Evolutionary conservation across 2,797 vertebrate genomes (phyloP).

Genomic region (Jordanella pulchra): DNA sequence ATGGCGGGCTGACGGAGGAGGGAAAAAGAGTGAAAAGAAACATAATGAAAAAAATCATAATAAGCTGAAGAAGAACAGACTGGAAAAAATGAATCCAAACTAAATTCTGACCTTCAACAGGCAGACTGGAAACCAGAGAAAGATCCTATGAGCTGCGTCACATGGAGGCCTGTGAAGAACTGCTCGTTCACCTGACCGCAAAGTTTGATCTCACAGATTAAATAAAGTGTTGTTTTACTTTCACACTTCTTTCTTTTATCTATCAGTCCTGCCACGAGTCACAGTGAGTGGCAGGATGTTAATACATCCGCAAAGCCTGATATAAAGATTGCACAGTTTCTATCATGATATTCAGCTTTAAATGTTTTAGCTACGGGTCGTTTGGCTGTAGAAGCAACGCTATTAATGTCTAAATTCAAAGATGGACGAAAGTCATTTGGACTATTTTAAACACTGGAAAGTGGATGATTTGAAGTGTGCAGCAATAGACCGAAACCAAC

Average conservation of each 20-base stretch:
- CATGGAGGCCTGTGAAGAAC: slow-evolving; percentile 42
- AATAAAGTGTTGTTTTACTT: slow-evolving; percentile 48
- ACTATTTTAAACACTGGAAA: too few species aligned
- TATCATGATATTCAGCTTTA: too few species aligned
- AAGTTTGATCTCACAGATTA: slow-evolving; percentile 12
- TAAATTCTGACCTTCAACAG: not conserved
- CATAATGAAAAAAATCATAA: not conserved
- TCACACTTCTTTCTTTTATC: slow-evolving; percentile 35
- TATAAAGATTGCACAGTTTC: not conserved
- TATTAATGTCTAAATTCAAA: too few species aligned
- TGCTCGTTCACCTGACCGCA: not conserved
- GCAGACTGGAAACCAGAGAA: slow-evolving; percentile 15
- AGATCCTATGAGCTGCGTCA: slow-evolving; percentile 23
- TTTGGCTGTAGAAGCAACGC: too few species aligned
- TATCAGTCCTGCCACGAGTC: slow-evolving; percentile 28
- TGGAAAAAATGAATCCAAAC: not conserved
- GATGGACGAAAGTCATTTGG: too few species aligned
- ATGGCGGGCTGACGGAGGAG: slow-evolving; percentile 18
- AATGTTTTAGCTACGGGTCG: too few species aligned
- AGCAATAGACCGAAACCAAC: too few species aligned
- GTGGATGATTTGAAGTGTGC: too few species aligned
- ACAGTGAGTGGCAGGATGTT: not conserved
- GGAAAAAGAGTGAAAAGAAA: not conserved
- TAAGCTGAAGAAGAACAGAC: not conserved
- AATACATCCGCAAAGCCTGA: not conserved